Evolutionary conservation across 2,888 invertebrate species (phyloP), one percentile per base, ranked within the genome.

Genomic region (Acrocyrtus sp.): DNA sequence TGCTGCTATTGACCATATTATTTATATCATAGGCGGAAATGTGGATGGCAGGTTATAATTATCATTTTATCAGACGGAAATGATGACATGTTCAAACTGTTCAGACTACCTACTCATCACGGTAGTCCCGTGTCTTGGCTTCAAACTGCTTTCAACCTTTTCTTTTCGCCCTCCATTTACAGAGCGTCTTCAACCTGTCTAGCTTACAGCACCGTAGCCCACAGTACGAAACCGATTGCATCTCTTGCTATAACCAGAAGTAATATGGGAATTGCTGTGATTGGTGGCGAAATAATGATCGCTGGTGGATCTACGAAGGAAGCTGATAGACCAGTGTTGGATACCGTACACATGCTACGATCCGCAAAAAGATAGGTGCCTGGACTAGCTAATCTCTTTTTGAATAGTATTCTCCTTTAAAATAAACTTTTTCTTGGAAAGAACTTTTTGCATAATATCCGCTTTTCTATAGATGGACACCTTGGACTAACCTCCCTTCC

Each of bases 1-100:
- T 4, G 88, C 90, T n/a, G 89, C 88, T 1, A 87, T 88, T 78
- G 87, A 88, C 24, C 88, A 88, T 83, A 88, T 88, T n/a, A 84
- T 92, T 79, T 91, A 88, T 81, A 90, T 90, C 3, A 89, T 92
- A 74, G 91, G 91, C 0, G 92, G 92, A 6, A 90, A 90, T 84
- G 87, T 86, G 73, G 87, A 87, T 81, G 88, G 89, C 82, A 87
- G 86, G 85, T 85, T 77, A 82, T 82, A 26, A 34, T n/a, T n/a
- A n/a, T n/a, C n/a, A n/a, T n/a, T n/a, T n/a, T n/a, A n/a, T n/a
- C n/a, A n/a, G n/a, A n/a, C n/a, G n/a, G n/a, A n/a, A n/a, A n/a
- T n/a, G n/a, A n/a, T n/a, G n/a, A n/a, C n/a, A n/a, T n/a, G n/a
- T n/a, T n/a, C n/a, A n/a, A n/a, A n/a, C n/a, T n/a, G n/a, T n/a